Conservation (phyloP, 2,113 vertebrate genomes). For the Tragelaphus buxtoni region DNA sequence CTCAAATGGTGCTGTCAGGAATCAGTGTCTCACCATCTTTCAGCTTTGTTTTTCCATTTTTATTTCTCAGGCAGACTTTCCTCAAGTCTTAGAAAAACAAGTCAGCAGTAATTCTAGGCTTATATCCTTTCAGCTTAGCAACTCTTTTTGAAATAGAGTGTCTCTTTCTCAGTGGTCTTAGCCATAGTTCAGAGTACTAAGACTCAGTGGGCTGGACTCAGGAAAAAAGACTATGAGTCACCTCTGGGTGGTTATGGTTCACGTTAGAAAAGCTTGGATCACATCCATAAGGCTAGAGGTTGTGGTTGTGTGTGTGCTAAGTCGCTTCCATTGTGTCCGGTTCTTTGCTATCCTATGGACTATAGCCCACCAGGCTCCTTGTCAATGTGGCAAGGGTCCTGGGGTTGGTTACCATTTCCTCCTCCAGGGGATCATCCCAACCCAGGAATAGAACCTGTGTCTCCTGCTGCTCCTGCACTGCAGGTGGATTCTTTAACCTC, state of each 20-base stretch:
- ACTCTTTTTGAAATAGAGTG: neutral
- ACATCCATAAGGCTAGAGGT: neutral
- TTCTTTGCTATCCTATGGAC: neutral
- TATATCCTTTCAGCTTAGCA: neutral
- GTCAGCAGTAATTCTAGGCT: neutral
- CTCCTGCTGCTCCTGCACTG: neutral
- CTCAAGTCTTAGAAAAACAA: slow-evolving; percentile 6
- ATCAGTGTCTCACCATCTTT: neutral
- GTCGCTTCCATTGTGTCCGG: neutral
- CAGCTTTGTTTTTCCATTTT: neutral
- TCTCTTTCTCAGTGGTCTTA: neutral
- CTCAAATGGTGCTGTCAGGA: neutral
- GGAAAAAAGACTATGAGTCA: neutral
- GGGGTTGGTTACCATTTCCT: neutral
- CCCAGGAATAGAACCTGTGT: neutral
- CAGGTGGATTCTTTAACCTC: neutral
- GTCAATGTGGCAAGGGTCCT: neutral
- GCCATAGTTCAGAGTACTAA: neutral
- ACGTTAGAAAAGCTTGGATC: neutral
- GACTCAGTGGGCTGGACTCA: neutral
- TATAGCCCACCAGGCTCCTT: rapidly evolving
- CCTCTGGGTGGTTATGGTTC: neutral
- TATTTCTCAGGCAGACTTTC: neutral
- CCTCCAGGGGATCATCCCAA: neutral
- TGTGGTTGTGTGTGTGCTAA: neutral